Conservation (phyloP, 2,113 vertebrate species). For the Numenius arquata region DNA sequence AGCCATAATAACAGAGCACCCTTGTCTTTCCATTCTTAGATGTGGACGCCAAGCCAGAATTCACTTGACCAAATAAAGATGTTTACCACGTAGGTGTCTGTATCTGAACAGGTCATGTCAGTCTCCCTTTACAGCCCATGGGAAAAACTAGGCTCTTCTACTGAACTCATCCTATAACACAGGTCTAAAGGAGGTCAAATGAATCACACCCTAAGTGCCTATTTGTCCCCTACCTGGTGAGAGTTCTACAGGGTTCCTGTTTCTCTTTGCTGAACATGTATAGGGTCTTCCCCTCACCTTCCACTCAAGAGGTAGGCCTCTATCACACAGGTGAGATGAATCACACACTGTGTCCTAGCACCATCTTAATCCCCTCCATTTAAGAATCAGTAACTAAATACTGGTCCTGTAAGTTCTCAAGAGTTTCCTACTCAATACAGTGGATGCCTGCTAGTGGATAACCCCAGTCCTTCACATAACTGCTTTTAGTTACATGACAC, state of each 20-base stretch:
- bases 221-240: neutral
- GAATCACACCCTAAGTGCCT: neutral
- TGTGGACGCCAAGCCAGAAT: constrained; percentile 25
- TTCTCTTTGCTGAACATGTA: neutral
- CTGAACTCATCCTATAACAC: neutral
- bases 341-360: neutral
- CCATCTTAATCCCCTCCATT: neutral
- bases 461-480: neutral
- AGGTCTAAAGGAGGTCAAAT: constrained; percentile 39
- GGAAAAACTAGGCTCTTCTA: neutral
- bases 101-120: constrained; percentile 35
- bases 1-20: constrained; percentile 36
- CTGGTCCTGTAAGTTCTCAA: neutral
- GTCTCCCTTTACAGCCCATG: neutral
- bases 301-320: neutral
- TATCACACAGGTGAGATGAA: neutral
- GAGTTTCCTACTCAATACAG: neutral
- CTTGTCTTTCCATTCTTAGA: neutral
- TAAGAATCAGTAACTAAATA: neutral
- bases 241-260: neutral
- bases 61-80: constrained; percentile 12
- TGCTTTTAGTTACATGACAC: neutral
- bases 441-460: neutral
- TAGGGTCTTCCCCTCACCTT: neutral
- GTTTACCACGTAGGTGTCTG: constrained; percentile 32